Base-by-base conservation (phyloP, 2,888 invertebrate genomes). In the Mechanitis messenoides region DNA sequence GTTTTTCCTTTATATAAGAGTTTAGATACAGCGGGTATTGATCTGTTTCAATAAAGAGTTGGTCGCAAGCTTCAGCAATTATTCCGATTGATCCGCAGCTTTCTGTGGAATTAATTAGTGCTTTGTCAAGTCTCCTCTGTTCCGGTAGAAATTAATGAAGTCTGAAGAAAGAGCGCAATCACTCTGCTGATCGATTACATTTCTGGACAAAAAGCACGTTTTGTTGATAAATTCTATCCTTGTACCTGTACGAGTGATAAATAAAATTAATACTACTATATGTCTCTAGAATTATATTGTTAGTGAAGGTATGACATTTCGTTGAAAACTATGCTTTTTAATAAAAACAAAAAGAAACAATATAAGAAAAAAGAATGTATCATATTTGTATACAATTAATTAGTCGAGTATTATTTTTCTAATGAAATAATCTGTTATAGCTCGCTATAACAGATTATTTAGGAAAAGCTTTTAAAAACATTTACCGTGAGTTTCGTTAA, bases 21-120 rank as follows among this genome's bases (percentile, higher is more conserved):
- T 42, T 3, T 50, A 12, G 58, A 47, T 31, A 31, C 33, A 54
- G 54, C 56, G 42, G 46, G 50, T 62, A 58, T 62, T 61, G 66
- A 65, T 53, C 59, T 58, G 56, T 58, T 62, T 68, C 67, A 72
- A 66, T 63, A 66, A 66, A 64, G 67, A 61, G 69, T 68, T 67
- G 74, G 71, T 72, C 74, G 75, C 72, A 76, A 74, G 74, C 76
- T 80, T 78, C 71, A 77, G 79, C 79, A 81, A 84, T 87, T 82
- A 85, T 80, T 77, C 77, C 74, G 79, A 84, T 81, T 80, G 80
- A 81, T 79, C 78, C 80, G 78, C 72, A 74, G 79, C 78, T 80
- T 79, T 79, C 80, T 80, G 80, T 80, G 79, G 79, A 81, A 85
- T 83, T 85, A 87, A 86, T 86, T 83, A 79, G 80, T 73, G 75